These are phyloP conservation scores for Drosophila sordidula DNA, from an alignment of 2,888 invertebrate genomes.

Conservation along the genomic window DNA sequence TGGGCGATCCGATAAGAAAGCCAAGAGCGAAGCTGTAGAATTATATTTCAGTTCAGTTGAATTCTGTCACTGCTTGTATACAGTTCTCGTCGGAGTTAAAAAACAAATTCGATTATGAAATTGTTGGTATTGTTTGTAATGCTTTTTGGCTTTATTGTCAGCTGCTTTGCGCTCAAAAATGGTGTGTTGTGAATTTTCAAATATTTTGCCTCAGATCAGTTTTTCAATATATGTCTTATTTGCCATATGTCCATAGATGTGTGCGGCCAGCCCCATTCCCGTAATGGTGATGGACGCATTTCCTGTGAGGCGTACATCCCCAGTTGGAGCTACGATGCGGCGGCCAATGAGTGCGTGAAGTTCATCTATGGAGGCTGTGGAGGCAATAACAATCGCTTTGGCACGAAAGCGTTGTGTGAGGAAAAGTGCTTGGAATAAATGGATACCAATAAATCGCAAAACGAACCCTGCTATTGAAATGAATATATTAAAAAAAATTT, in stretches of 20 bases:
- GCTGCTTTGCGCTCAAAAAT: constrained; percentile 18
- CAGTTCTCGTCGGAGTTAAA: background rate
- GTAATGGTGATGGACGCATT: constrained; percentile 47
- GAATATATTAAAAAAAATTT: too few relatives aligned
- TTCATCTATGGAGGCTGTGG: constrained; percentile 70
- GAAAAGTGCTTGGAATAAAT: constrained; percentile 33
- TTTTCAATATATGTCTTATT: background rate
- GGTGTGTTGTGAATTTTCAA: constrained; percentile 4
- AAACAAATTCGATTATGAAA: constrained; percentile 6
- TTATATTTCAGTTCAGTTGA: constrained; percentile 1
- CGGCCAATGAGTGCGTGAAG: constrained; percentile 44
- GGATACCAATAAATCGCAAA: too few relatives aligned
- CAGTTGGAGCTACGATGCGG: constrained; percentile 54
- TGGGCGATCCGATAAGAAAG: background rate
- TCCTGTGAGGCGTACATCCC: constrained; percentile 54
- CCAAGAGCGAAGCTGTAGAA: background rate
- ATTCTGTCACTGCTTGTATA: background rate
- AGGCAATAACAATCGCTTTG: constrained; percentile 71
- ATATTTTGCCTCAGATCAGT: background rate
- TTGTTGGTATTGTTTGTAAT: constrained; percentile 1
- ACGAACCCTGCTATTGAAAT: too few relatives aligned
- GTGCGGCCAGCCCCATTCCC: constrained; percentile 56
- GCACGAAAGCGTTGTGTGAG: constrained; percentile 50
- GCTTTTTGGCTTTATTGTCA: constrained; percentile 3
- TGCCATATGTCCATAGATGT: constrained; percentile 36